Conservation (phyloP, 1,140 invertebrate genomes). For the Drosophila simulans region DNA sequence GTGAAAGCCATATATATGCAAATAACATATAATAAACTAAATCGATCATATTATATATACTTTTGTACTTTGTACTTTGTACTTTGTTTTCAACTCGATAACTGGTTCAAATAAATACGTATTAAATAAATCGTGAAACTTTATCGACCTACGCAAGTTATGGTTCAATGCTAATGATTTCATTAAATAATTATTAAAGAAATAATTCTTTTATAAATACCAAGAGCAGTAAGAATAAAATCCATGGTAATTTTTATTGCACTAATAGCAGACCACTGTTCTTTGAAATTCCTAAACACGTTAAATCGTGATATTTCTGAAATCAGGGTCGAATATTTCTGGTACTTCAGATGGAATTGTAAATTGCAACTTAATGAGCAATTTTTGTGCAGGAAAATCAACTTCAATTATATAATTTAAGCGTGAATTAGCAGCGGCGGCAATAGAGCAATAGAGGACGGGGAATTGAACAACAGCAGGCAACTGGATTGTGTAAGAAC, state of each 20-base stretch:
- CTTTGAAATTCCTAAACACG: neutral
- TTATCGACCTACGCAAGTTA: neutral
- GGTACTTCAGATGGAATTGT: conserved; percentile 45
- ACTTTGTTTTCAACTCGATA: neutral
- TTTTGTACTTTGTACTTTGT: too few relatives aligned
- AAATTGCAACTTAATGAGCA: conserved; percentile 74
- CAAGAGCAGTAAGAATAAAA: neutral
- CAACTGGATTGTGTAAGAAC: conserved; percentile 60
- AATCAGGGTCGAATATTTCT: conserved; percentile 34
- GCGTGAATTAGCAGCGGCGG: conserved; percentile 64
- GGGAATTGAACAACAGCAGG: conserved; percentile 24
- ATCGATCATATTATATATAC: neutral
- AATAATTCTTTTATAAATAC: neutral
- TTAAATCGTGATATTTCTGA: conserved; percentile 41
- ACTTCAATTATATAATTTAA: conserved; percentile 81
- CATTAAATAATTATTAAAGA: neutral
- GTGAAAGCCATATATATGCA: neutral
- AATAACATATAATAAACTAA: neutral
- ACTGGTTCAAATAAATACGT: neutral
- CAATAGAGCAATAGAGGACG: conserved; percentile 7
- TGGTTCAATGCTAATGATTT: neutral
- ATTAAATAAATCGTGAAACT: neutral
- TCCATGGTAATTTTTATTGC: neutral
- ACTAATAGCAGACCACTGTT: neutral
- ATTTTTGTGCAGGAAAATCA: conserved; percentile 72